Evolutionary conservation across 1,140 invertebrate species (phyloP).

Genomic region (Drosophila bifasciata): DNA sequence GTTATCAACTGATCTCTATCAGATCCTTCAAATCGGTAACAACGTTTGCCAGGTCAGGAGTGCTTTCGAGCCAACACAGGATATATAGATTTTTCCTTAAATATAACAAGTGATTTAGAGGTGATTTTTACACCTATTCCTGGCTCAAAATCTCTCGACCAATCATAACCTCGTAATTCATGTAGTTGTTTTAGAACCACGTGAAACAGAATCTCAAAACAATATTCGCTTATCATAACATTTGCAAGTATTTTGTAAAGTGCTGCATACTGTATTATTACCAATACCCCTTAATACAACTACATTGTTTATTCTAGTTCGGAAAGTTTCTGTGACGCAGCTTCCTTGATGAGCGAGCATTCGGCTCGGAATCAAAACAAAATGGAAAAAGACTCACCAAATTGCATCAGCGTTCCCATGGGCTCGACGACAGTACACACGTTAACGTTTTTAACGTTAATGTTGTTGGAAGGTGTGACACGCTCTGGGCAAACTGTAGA

Average conservation of each 20-base stretch:
- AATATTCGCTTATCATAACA: constrained; percentile 16
- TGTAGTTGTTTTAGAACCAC: constrained; percentile 15
- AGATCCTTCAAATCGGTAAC: neutral
- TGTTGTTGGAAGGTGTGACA: constrained; percentile 3
- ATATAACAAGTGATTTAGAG: neutral
- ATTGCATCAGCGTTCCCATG: constrained; percentile 1
- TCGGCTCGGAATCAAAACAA: neutral
- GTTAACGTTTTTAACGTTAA: too few relatives aligned
- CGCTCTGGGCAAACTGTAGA: constrained; percentile 15
- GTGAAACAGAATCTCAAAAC: constrained; percentile 14
- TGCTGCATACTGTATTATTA: constrained; percentile 19
- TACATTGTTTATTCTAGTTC: constrained; percentile 9
- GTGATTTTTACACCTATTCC: too few relatives aligned
- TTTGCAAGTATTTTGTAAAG: constrained; percentile 30
- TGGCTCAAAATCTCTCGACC: constrained; percentile 6
- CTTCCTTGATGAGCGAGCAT: too few relatives aligned
- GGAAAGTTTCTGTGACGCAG: neutral
- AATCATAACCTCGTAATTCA: constrained; percentile 21
- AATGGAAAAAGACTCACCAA: constrained; percentile 18
- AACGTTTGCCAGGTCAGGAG: constrained; percentile 1
- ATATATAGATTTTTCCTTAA: constrained; percentile 1
- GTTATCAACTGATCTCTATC: too few relatives aligned
- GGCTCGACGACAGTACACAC: constrained; percentile 5
- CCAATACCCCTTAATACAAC: constrained; percentile 15
- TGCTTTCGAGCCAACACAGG: neutral